Evolutionary conservation across 2,113 vertebrate species (phyloP).

Genomic region (Eira barbara): DNA sequence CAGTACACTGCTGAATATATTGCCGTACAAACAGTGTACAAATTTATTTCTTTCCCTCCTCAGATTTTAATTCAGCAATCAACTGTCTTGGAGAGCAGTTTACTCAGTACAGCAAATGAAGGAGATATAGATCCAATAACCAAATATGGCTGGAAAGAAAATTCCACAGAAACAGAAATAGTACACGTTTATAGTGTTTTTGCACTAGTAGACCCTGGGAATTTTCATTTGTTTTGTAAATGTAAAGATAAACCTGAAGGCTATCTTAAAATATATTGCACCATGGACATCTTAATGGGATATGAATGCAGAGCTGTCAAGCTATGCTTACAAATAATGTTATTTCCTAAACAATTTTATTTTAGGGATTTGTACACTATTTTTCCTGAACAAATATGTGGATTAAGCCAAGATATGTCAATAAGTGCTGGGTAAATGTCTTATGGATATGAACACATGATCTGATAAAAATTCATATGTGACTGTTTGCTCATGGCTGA

Average conservation of each 20-base stretch:
- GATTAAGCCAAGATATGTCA: slow-evolving; percentile 57
- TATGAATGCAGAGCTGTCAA: slow-evolving; percentile 60
- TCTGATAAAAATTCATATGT: slow-evolving; percentile 67
- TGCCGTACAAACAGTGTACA: slow-evolving; percentile 42
- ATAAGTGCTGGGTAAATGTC: slow-evolving; percentile 64
- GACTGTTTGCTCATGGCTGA: slow-evolving; percentile 43
- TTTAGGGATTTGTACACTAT: slow-evolving; percentile 52
- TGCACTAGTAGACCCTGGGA: slow-evolving; percentile 29
- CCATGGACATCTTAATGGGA: slow-evolving; percentile 44
- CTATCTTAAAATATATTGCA: slow-evolving; percentile 62
- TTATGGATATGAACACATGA: slow-evolving; percentile 54
- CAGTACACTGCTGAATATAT: slow-evolving; percentile 61
- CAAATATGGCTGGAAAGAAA: slow-evolving; percentile 8
- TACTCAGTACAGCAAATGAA: slow-evolving; percentile 37
- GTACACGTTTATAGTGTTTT: slow-evolving; percentile 2
- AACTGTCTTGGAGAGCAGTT: slow-evolving; percentile 59
- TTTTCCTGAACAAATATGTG: slow-evolving; percentile 54
- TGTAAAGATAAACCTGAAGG: slow-evolving; percentile 66
- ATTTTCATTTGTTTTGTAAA: slow-evolving; percentile 72
- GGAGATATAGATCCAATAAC: slow-evolving; percentile 13
- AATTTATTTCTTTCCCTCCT: slow-evolving; percentile 65
- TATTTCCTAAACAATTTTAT: slow-evolving; percentile 74
- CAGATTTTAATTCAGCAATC: slow-evolving; percentile 70
- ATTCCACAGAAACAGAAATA: slow-evolving; percentile 36
- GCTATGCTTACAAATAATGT: slow-evolving; percentile 72